phyloP scores from a whole-genome alignment of 1,140 invertebrate species.

The Trichonephila inaurata region DNA sequence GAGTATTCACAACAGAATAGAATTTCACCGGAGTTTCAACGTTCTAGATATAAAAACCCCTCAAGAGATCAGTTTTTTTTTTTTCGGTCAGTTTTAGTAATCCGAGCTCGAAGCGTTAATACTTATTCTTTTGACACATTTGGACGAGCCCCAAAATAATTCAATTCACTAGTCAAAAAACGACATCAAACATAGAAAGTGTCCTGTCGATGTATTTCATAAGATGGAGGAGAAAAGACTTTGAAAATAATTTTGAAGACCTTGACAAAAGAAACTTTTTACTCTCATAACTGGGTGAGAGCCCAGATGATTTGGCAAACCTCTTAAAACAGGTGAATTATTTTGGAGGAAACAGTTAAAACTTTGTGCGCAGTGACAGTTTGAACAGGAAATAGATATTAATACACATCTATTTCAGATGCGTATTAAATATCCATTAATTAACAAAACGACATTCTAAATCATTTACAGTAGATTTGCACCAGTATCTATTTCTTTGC shows the following conservation, averaged over 20 bases:
- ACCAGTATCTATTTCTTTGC: neutral
- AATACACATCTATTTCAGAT: constrained; percentile 20
- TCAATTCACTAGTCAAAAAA: neutral
- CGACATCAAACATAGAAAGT: neutral
- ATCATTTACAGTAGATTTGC: too few species aligned
- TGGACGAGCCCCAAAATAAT: constrained; percentile 3
- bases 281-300: constrained; percentile 33
- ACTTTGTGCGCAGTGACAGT: constrained; percentile 20
- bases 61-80: too few species aligned
- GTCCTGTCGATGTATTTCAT: constrained; percentile 26
- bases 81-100: neutral
- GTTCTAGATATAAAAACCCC: too few species aligned
- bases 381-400: constrained; percentile 6
- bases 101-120: neutral
- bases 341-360: neutral
- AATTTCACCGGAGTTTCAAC: too few species aligned
- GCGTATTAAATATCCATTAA: constrained; percentile 42
- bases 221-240: neutral
- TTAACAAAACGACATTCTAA: neutral
- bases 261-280: constrained; percentile 43
- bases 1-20: too few species aligned
- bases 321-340: constrained; percentile 27
- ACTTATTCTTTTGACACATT: constrained; percentile 48
- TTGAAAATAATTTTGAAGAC: constrained; percentile 15
- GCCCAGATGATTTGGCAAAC: constrained; percentile 42